Evolutionary conservation across 2,113 vertebrate genomes (phyloP), one percentile per base, ranked within the genome.

Genomic region (Carollia perspicillata): DNA sequence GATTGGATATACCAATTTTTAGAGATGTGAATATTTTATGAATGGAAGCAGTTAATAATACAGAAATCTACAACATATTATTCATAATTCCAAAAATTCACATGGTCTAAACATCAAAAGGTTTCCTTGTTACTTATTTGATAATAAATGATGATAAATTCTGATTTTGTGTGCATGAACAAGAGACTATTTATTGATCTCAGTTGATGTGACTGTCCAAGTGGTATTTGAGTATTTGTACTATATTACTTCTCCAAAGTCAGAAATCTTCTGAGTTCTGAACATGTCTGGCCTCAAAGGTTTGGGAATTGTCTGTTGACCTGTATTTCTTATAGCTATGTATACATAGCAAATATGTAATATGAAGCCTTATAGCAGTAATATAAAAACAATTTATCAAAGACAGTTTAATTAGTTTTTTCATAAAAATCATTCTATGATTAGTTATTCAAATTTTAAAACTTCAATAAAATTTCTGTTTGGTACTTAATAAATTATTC

Each of bases 191-290:
- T 81, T 83, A 72, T 6, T 90, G 47, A 78, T 49, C 8, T 93
- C 42, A 84, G 30, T 84, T 90, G 72, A 90, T 79, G 8, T 89
- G 72, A 78, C 55, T 83, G 37, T 81, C 58, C 53, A 86, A 90
- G 78, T 40, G 1, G 2, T 49, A 68, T 75, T 80, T 95, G 33
- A 49, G 10, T 77, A 74, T 90, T 75, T 65, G 10, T 95, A 13
- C 10, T 23, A 77, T 18, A 89, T 65, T 92, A 69, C 35, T 96
- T 89, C 85, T 49, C 65, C 87, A 60, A 71, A 97, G 44, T 69
- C 13, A 81, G 66, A 60, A 94, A 74, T 9, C 23, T 89, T 68
- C 33, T 79, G 23, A 86, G 66, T 81, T 89, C 35, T 77, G 40
- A 88, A 74, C 16, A 90, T 16, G 33, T 66, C 14, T 63, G 51